A percentile compares a stretch with the other conserved stretches of the same genome.
Evolutionary conservation across 2,113 vertebrate genomes (phyloP).

Genomic region (Percina caprodes): DNA sequence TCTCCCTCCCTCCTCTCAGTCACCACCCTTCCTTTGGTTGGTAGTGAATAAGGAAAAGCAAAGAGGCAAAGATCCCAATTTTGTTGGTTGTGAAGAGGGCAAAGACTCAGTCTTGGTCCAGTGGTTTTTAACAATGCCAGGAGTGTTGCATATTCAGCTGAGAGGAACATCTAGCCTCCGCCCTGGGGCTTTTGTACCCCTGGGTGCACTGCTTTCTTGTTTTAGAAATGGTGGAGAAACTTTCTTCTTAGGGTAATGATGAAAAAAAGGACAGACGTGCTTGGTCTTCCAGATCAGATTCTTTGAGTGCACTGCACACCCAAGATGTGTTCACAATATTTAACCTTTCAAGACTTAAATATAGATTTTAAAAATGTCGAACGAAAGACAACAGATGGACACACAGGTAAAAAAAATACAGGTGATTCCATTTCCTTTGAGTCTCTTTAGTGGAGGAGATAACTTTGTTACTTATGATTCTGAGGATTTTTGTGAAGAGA

Average conservation of each 20-base stretch:
- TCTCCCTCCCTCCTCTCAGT: conserved; percentile 25
- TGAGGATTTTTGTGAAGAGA: conserved; percentile 4
- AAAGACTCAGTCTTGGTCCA: conserved; percentile 80
- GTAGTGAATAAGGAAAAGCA: conserved; percentile 60
- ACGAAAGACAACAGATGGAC: conserved; percentile 13
- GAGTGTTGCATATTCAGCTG: conserved; percentile 80
- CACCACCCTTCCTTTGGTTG: conserved; percentile 53
- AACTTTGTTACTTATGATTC: conserved; percentile 41
- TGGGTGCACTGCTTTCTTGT: conserved; percentile 55
- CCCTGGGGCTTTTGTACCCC: conserved; percentile 68
- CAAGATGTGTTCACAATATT: not conserved
- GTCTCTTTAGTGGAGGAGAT: conserved; percentile 8
- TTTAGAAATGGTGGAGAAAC: conserved; percentile 45
- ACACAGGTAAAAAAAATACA: not conserved
- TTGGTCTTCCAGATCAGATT: conserved; percentile 46
- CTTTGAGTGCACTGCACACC: conserved; percentile 6
- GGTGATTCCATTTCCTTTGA: conserved; percentile 8
- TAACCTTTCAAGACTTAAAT: conserved; percentile 22
- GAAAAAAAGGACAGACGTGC: conserved; percentile 26
- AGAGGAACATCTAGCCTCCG: conserved; percentile 76
- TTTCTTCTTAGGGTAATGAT: conserved; percentile 29
- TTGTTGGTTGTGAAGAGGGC: conserved; percentile 61
- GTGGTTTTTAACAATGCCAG: conserved; percentile 81
- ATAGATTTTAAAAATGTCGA: not conserved
- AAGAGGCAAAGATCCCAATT: conserved; percentile 63